phyloP scores from a whole-genome alignment of 2,113 vertebrate species.

The Thomomys bottae region DNA sequence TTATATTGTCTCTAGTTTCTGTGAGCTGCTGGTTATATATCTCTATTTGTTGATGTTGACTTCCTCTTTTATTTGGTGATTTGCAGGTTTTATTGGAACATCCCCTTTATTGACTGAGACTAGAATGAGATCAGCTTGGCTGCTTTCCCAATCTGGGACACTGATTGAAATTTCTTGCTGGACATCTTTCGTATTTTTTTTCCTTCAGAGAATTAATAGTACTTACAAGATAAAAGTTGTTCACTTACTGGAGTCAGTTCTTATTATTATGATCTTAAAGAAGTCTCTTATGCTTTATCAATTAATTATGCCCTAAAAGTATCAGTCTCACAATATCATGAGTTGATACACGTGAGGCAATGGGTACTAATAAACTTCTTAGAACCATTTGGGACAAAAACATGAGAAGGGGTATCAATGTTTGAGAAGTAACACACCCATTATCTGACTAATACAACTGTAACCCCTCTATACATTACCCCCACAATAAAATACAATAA shows the following conservation, averaged over 20 bases:
- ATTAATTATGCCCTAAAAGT: not conserved
- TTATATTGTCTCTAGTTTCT: not conserved
- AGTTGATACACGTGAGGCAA: not conserved
- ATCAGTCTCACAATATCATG: not conserved
- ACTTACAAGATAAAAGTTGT: not conserved
- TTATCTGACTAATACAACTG: too few relatives aligned
- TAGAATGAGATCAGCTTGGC: not conserved
- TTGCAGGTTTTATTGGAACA: not conserved
- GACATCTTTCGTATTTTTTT: not conserved
- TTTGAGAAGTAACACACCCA: too few relatives aligned
- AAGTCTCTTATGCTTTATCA: not conserved
- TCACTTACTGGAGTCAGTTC: conserved; percentile 19
- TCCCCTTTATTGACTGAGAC: not conserved
- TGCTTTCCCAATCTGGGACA: not conserved
- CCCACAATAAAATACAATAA: too few relatives aligned
- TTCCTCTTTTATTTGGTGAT: not conserved
- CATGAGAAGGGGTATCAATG: too few relatives aligned
- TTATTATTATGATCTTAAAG: not conserved
- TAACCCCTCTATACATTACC: too few relatives aligned
- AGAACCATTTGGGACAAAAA: not conserved
- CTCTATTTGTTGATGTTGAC: not conserved
- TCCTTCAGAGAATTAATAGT: not conserved
- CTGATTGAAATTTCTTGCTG: conserved; percentile 1
- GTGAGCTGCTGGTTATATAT: too few relatives aligned
- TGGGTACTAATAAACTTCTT: not conserved